Evolutionary conservation across 2,888 invertebrate genomes (phyloP), one percentile per base, ranked within the genome.

Genomic region (Oxytorus armatus): DNA sequence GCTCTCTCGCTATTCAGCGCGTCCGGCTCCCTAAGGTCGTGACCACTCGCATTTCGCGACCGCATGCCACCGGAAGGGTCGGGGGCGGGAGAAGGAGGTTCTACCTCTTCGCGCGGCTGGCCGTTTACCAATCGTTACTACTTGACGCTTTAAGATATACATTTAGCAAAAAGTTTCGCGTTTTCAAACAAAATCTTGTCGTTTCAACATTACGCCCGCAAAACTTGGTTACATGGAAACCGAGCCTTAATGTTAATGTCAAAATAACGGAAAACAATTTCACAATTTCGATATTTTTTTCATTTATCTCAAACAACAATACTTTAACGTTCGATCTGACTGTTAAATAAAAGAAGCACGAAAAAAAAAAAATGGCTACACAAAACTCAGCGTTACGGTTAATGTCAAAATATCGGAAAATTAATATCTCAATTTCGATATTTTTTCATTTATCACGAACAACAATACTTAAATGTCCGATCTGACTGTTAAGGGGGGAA

Each of bases 21-120:
- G 75, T 79, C 79, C 59, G 63, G 16, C 53, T 42, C 21, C 16
- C 23, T 59, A 70, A 70, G 75, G 75, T 44, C 79, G 75, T 51
- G 57, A 74, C 74, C 65, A 79, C 59, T 70, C 39, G 79, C 21
- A 75, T 75, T 59, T 72, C 74, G 36, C 47, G 33, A 36, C 47
- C 55, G 74, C 74, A 39, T 69, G 23, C 47, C 59, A 61, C 18
- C 59, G 29, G 23, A n/a, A n/a, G n/a, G n/a, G n/a, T n/a, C n/a
- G n/a, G n/a, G n/a, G n/a, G n/a, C n/a, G n/a, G n/a, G n/a, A n/a
- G n/a, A n/a, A n/a, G n/a, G n/a, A n/a, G 29, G 8, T 36, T 68
- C 44, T 68, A 21, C 25, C 5, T 11, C 33, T 47, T 23, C 7
- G 18, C 18, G 3, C 33, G 65, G 23, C 29, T 61, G 61, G 55